A percentile compares a stretch with the other conserved stretches of the same genome.
Evolutionary conservation across 2,797 vertebrate genomes (phyloP).

Genomic region (Coluber constrictor): DNA sequence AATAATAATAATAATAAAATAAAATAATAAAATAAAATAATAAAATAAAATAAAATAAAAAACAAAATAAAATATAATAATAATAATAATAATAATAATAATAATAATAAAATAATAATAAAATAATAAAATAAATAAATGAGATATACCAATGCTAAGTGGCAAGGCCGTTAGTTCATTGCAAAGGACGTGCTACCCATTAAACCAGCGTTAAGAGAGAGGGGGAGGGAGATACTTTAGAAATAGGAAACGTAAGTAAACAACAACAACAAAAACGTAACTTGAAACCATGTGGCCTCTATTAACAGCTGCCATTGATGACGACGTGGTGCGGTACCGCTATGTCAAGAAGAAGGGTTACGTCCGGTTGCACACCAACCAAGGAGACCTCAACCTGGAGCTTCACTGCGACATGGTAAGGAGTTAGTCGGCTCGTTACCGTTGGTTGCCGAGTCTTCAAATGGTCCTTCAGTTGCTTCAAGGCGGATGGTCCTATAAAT

Average conservation of each 20-base stretch:
- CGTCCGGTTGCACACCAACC: constrained; percentile 89
- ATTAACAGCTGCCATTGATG: constrained; percentile 84
- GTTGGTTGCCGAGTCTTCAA: background rate
- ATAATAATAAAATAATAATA: too few species aligned
- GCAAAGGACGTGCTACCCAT: background rate
- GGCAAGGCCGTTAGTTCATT: background rate
- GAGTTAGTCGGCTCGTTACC: background rate
- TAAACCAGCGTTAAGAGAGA: background rate
- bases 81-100: too few species aligned
- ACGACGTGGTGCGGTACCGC: constrained; percentile 87
- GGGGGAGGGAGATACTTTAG: too few species aligned
- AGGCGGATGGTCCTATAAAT: background rate
- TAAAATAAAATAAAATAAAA: too few species aligned
- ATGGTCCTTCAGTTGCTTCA: background rate
- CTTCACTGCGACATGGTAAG: constrained; percentile 87
- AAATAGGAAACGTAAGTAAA: too few species aligned
- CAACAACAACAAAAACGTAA: too few species aligned
- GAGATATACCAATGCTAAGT: background rate
- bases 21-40: too few species aligned
- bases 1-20: too few species aligned
- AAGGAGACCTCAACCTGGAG: constrained; percentile 91
- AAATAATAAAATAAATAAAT: too few species aligned
- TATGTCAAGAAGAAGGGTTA: constrained; percentile 98
- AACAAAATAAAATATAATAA: too few species aligned
- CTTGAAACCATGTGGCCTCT: constrained; percentile 2